These are phyloP conservation scores for Chiridota heheva DNA, from an alignment of 35 echinoderm and acorn worm genomes.

Conservation along the genomic window DNA sequence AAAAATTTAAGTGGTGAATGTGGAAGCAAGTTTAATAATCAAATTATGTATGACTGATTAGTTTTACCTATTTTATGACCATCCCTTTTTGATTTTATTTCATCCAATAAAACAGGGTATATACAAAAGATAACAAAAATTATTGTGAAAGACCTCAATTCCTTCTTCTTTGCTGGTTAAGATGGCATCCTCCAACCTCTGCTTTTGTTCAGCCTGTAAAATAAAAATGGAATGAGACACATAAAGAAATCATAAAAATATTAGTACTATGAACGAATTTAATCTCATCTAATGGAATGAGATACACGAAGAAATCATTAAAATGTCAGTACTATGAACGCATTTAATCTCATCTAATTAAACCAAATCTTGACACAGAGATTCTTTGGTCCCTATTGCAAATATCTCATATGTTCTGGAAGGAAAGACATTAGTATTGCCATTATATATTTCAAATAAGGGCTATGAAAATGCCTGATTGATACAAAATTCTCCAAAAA, in stretches of 20 bases:
- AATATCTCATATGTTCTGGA: no score
- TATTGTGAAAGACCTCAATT: conserved; percentile 40
- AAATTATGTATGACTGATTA: no score
- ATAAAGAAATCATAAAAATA: not conserved
- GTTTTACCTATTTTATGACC: no score
- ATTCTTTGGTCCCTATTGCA: no score
- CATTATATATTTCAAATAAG: no score
- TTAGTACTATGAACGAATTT: not conserved
- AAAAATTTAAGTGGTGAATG: no score
- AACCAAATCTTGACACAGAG: no score
- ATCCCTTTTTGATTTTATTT: no score
- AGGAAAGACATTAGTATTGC: no score
- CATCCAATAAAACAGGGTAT: not conserved
- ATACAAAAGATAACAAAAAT: conserved; percentile 1
- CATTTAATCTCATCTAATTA: not conserved
- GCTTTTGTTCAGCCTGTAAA: conserved; percentile 70
- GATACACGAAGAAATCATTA: not conserved
- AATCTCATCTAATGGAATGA: not conserved
- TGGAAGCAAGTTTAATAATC: no score
- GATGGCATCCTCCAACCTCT: conserved; percentile 63
- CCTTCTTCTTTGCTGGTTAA: conserved; percentile 60
- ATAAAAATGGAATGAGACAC: not conserved
- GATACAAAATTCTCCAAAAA: no score
- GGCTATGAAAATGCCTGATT: no score
- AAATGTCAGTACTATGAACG: not conserved